These are phyloP conservation scores for Egretta garzetta DNA, from an alignment of 2,113 vertebrate species.

Conservation along the genomic window DNA sequence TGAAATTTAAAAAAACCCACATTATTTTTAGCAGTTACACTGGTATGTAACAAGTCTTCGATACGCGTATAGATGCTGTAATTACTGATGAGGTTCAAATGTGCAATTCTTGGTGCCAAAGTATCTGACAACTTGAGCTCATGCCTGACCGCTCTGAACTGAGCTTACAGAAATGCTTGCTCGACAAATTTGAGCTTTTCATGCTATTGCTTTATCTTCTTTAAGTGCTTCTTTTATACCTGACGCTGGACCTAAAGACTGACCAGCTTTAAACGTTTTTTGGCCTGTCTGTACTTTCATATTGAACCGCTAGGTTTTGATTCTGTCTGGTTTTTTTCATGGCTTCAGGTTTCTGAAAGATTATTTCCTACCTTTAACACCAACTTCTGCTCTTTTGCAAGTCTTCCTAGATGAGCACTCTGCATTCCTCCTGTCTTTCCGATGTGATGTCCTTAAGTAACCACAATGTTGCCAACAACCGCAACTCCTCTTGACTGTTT, in stretches of 20 bases:
- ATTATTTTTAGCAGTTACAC: neutral
- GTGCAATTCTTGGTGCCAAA: neutral
- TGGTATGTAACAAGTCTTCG: neutral
- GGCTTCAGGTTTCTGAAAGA: neutral
- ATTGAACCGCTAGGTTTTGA: neutral
- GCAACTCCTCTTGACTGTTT: neutral
- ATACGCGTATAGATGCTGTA: neutral
- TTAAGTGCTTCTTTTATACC: neutral
- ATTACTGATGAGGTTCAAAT: neutral
- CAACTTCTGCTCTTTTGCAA: neutral
- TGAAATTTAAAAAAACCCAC: accelerated
- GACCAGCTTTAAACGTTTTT: neutral
- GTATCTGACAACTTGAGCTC: neutral
- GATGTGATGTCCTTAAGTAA: neutral
- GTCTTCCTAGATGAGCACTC: neutral
- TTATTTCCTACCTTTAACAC: neutral
- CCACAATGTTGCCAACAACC: neutral
- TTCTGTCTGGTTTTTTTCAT: neutral
- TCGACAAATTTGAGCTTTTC: neutral
- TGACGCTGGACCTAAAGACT: neutral
- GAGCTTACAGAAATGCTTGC: neutral
- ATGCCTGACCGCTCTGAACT: neutral
- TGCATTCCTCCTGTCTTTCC: neutral
- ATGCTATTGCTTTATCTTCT: neutral
- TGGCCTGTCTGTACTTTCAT: neutral